Conservation (phyloP, 2,888 invertebrate genomes). For the Tetranychus piercei region DNA sequence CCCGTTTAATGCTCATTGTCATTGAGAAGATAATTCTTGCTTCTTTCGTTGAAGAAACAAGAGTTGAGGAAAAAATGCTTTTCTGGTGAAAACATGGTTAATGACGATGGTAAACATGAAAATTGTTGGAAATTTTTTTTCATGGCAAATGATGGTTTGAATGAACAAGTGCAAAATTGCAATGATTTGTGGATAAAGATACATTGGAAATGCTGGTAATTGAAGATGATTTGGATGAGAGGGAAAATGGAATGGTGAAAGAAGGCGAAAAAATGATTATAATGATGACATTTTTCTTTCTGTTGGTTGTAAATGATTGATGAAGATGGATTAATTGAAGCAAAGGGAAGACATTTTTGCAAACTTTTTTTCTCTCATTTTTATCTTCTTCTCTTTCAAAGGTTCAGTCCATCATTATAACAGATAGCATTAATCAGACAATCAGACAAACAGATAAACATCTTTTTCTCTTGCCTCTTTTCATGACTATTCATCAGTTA, state of each 20-base stretch:
- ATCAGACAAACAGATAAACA: not conserved
- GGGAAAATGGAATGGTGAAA: no score
- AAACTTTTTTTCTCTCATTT: not conserved
- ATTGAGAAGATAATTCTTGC: no score
- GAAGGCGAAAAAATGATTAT: not conserved
- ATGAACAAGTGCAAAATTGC: no score
- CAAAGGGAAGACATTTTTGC: not conserved
- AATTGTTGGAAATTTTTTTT: no score
- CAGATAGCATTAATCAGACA: not conserved
- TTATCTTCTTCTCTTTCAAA: not conserved
- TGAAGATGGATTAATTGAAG: conserved; percentile 1
- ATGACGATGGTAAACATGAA: no score
- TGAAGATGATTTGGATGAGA: not conserved
- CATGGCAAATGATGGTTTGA: no score
- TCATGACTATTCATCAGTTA: not conserved
- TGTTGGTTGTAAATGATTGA: not conserved
- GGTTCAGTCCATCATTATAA: not conserved
- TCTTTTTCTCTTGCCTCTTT: not conserved
- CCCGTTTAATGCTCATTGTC: no score
- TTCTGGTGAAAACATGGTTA: no score
- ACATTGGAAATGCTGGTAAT: not conserved
- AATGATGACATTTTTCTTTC: not conserved
- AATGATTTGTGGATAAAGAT: no score
- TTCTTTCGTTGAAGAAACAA: no score
- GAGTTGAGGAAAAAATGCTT: no score